Conservation (phyloP, 2,888 invertebrate genomes). For the Apoderus coryli region DNA sequence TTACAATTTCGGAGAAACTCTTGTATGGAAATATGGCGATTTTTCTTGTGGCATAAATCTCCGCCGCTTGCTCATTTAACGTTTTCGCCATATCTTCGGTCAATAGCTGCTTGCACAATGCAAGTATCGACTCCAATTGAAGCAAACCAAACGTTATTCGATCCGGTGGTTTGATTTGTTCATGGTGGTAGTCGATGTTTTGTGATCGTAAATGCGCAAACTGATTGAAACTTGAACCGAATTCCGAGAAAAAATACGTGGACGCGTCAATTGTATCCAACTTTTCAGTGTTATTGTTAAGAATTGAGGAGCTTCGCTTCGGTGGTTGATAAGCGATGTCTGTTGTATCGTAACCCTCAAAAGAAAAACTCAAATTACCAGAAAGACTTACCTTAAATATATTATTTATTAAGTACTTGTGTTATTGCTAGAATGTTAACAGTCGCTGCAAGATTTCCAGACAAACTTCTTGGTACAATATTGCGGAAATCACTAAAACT, state of each 20-base stretch:
- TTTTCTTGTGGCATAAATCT: slow-evolving; percentile 58
- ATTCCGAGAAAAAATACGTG: slow-evolving; percentile 79
- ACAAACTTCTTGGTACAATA: slow-evolving; percentile 84
- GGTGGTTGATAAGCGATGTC: slow-evolving; percentile 25
- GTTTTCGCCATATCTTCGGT: slow-evolving; percentile 64
- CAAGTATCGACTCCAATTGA: slow-evolving; percentile 66
- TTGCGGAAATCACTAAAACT: slow-evolving; percentile 66
- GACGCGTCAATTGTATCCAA: slow-evolving; percentile 46
- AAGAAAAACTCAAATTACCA: slow-evolving; percentile 5
- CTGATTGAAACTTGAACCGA: slow-evolving; percentile 87
- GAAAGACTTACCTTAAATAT: slow-evolving; percentile 12
- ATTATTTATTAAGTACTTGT: slow-evolving; percentile 17
- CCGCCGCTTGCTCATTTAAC: slow-evolving; percentile 71
- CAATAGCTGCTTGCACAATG: slow-evolving; percentile 69
- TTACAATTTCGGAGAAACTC: slow-evolving; percentile 88
- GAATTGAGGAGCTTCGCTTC: too few species aligned
- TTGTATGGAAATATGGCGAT: slow-evolving; percentile 76
- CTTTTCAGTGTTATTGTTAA: slow-evolving; percentile 23
- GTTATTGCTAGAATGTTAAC: slow-evolving; percentile 31
- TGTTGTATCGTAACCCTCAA: slow-evolving; percentile 25
- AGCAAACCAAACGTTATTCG: slow-evolving; percentile 54
- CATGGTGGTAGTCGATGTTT: too few species aligned
- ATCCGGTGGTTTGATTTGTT: slow-evolving; percentile 52
- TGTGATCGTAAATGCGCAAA: slow-evolving; percentile 71
- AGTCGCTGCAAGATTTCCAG: slow-evolving; percentile 62